Evolutionary conservation across 2,797 vertebrate genomes (phyloP), one percentile per base, ranked within the genome.

Genomic region (Propithecus perrieri): DNA sequence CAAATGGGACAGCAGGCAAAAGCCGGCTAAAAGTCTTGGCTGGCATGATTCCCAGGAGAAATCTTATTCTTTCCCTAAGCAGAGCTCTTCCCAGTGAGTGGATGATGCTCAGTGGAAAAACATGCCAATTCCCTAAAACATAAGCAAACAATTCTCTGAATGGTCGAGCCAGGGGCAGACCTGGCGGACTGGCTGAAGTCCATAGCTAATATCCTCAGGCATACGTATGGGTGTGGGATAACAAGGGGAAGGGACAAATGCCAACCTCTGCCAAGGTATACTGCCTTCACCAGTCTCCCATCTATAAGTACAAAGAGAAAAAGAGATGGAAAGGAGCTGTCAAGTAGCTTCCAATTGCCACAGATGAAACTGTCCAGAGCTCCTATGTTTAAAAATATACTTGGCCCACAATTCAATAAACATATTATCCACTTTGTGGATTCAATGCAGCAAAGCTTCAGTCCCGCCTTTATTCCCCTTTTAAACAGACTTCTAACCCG

Each of bases 321-420:
- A 61, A 69, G 57, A 86, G 57, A 84, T 3, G 48, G 14, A 85
- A 53, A 69, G 61, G 38, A 93, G 72, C 33, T 71, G 69, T 76
- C 83, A 46, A 46, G 74, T 24, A 38, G 67, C 79, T 91, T 96
- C 80, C 74, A 87, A n/a, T 0, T 28, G 65, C 87, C 80, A 71
- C 48, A 78, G 30, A 89, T 88, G 78, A 92, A 69, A 90, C 46
- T 92, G 41, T 48, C 28, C 92, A 97, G 95, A 91, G 67, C 61
- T 86, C 79, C 84, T 61, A 48, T 57, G 85, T 61, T 94, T 89
- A 84, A 69, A 91, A 94, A 86, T 83, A 22, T 46, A 71, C 35
- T 87, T 86, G 84, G 76, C 43, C n/a, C 38, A 61, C 33, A 80
- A 57, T 72, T 71, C 24, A 38, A 55, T 7, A 92, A 75, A 80